phyloP scores from a whole-genome alignment of 1,140 invertebrate species.

The Orchestia grillus region DNA sequence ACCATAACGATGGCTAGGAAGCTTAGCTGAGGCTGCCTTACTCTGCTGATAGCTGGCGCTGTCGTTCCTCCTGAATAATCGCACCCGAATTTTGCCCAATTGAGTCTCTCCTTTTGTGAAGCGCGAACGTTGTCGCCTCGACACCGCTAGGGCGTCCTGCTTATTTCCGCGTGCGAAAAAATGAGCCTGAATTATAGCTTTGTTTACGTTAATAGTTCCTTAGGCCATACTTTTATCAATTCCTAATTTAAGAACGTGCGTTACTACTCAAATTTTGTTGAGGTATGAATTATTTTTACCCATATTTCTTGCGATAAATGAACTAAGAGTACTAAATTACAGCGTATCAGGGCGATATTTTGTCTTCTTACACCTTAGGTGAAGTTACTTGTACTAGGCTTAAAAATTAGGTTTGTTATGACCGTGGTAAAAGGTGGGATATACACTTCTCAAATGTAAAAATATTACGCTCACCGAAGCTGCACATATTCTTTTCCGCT shows the following conservation, averaged over 20 bases:
- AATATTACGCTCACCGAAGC: not conserved
- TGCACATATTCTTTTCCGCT: not conserved
- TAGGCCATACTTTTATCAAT: not conserved
- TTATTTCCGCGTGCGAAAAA: not conserved
- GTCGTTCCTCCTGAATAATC: slow-evolving; percentile 53
- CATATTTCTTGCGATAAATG: not conserved
- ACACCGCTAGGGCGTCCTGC: not conserved
- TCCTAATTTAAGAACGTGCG: not conserved
- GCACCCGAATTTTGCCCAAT: slow-evolving; percentile 44
- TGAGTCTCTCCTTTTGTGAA: slow-evolving; percentile 45
- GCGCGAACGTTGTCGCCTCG: not conserved
- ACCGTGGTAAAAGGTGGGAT: too few relatives aligned
- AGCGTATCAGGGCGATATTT: not conserved
- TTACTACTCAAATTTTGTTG: not conserved
- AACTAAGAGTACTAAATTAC: not conserved
- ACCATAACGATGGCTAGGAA: slow-evolving; percentile 50
- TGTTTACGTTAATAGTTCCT: slow-evolving; percentile 1
- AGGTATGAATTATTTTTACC: not conserved
- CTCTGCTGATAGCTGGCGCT: slow-evolving; percentile 46
- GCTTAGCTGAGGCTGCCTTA: slow-evolving; percentile 49
- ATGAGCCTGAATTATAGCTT: not conserved
- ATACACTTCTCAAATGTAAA: not conserved
- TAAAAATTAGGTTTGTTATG: not conserved
- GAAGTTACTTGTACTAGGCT: not conserved
- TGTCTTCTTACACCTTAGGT: not conserved